Percentiles rank a stretch among this genome's conserved stretches.
phyloP scores from a whole-genome alignment of 30 jellyfish, hydroid and myxozoan species.

The Hydractinia symbiolongicarpus region DNA sequence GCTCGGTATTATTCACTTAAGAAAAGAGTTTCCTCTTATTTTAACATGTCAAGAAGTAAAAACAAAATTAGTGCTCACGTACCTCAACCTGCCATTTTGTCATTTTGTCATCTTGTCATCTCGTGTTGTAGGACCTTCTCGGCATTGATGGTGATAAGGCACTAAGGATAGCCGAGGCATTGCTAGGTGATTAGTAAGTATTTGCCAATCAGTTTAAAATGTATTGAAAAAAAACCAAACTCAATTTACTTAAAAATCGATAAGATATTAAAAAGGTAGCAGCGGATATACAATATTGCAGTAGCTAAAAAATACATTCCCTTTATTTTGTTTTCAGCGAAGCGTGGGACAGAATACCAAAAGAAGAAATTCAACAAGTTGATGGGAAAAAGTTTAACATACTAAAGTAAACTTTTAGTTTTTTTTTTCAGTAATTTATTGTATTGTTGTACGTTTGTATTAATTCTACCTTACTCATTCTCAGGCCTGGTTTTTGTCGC shows the following conservation, averaged over 20 bases:
- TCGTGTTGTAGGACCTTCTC: conserved; percentile 48
- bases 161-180: conserved; percentile 32
- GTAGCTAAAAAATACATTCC: background rate
- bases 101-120: background rate
- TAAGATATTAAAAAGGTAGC: too few species aligned
- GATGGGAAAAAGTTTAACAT: background rate
- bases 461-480: background rate
- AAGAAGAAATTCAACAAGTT: background rate
- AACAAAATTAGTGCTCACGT: too few species aligned
- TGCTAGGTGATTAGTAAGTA: conserved; percentile 68
- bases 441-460: background rate
- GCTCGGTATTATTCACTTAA: too few species aligned
- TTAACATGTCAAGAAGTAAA: too few species aligned
- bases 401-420: background rate
- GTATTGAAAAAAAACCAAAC: too few species aligned
- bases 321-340: background rate
- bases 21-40: too few species aligned
- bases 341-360: background rate
- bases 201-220: background rate
- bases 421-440: background rate
- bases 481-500: conserved; percentile 84
- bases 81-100: background rate
- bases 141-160: conserved; percentile 72
- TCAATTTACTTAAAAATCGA: too few species aligned
- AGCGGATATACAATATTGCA: too few species aligned